A percentile compares a stretch with the other conserved stretches of the same genome.
phyloP scores from a whole-genome alignment of 2,888 invertebrate species.

The Mimumesa dahlbomi region DNA sequence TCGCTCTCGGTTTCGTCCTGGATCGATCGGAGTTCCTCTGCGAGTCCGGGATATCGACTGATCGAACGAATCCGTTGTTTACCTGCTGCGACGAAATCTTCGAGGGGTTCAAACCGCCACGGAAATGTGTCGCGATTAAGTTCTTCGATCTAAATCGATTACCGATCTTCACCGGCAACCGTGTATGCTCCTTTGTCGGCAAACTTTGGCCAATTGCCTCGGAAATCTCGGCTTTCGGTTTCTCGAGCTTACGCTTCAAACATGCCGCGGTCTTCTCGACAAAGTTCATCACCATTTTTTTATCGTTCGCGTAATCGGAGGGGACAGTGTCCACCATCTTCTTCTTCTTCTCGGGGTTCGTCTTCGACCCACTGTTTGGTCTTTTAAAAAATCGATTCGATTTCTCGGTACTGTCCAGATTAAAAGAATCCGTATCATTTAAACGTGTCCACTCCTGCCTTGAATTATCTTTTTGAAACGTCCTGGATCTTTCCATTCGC shows the following conservation, averaged over 20 bases:
- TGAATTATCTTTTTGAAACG: neutral
- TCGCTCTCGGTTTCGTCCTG: slow-evolving; percentile 33
- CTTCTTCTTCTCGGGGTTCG: slow-evolving; percentile 12
- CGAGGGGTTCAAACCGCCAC: neutral
- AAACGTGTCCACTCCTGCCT: neutral
- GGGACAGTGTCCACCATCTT: neutral
- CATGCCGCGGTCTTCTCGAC: slow-evolving; percentile 13
- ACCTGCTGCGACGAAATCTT: neutral
- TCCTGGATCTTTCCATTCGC: neutral
- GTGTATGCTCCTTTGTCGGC: neutral
- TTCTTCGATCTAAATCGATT: slow-evolving; percentile 25
- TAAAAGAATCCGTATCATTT: neutral
- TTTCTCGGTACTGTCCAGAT: neutral
- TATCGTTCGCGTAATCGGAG: neutral
- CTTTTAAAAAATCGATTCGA: slow-evolving; percentile 4
- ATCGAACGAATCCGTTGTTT: neutral
- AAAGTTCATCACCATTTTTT: neutral
- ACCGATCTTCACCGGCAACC: slow-evolving; percentile 42
- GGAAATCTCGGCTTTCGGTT: neutral
- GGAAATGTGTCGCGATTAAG: neutral
- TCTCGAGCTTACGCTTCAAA: slow-evolving; percentile 29
- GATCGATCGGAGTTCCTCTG: slow-evolving; percentile 10
- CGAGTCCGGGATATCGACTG: neutral
- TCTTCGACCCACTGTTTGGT: neutral
- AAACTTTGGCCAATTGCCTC: neutral